A percentile compares a stretch with the other conserved stretches of the same genome.
Conservation (phyloP, 2,888 invertebrate species). For the Onchidella celtica region DNA sequence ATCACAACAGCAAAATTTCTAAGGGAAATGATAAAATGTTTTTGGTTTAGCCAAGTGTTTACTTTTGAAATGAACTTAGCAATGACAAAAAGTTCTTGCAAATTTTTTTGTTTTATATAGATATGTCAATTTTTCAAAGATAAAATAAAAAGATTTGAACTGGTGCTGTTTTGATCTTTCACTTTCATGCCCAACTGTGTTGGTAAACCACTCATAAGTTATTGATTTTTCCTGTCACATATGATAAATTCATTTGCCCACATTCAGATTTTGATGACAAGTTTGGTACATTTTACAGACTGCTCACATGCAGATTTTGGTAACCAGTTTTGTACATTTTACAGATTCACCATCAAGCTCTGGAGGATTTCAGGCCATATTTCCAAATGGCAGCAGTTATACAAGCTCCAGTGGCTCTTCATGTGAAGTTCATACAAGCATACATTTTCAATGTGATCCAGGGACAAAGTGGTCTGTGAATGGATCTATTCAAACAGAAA, state of each 20-base stretch:
- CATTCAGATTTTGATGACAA: no score
- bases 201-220: no score
- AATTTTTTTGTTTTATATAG: background rate
- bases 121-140: background rate
- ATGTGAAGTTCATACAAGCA: constrained; percentile 2
- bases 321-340: background rate
- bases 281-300: no score
- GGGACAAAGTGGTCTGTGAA: background rate
- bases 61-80: no score
- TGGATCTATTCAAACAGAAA: background rate
- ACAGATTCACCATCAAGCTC: background rate
- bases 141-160: background rate
- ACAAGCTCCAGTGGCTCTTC: background rate
- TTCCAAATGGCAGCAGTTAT: constrained; percentile 18
- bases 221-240: no score
- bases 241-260: no score
- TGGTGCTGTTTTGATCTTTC: no score
- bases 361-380: constrained; percentile 21
- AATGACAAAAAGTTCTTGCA: background rate
- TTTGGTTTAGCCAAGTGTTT: no score
- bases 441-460: background rate
- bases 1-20: no score
- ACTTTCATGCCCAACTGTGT: no score
- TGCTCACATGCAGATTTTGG: background rate
- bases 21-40: no score